Percentiles rank a stretch among this genome's conserved stretches.
These are phyloP conservation scores for Leptobrachium ailaonicum DNA, from an alignment of 2,113 vertebrate genomes.

Conservation along the genomic window DNA sequence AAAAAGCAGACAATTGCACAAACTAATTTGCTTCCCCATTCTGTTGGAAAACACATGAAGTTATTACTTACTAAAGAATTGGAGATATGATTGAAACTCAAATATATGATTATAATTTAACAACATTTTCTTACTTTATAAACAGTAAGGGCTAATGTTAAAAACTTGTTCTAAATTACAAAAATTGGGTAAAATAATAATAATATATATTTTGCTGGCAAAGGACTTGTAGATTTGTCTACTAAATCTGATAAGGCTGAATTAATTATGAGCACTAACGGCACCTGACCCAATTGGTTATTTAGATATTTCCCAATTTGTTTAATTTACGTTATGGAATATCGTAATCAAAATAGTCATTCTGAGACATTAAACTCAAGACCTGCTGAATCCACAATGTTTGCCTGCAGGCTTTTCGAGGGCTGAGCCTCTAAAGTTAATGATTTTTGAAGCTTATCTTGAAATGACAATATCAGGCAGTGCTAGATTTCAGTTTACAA, in stretches of 20 bases:
- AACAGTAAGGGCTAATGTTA: too few species aligned
- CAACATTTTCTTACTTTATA: too few species aligned
- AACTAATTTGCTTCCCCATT: too few species aligned
- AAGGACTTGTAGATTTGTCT: too few species aligned
- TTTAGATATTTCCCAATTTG: conserved; percentile 20
- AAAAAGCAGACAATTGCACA: too few species aligned
- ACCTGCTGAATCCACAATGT: conserved; percentile 5
- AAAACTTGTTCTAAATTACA: too few species aligned
- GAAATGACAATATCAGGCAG: conserved; percentile 28
- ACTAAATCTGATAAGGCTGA: not conserved
- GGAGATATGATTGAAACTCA: too few species aligned
- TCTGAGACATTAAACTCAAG: conserved; percentile 14
- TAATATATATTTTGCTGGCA: too few species aligned
- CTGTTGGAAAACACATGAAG: too few species aligned
- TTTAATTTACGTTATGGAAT: conserved; percentile 1
- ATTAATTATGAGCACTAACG: conserved; percentile 18
- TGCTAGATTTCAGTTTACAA: not conserved
- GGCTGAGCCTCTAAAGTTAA: conserved; percentile 14
- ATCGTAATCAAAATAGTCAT: conserved; percentile 28
- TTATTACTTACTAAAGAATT: too few species aligned
- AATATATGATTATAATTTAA: too few species aligned
- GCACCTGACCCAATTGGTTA: not conserved
- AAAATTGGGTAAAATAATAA: too few species aligned
- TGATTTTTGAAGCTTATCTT: conserved; percentile 8
- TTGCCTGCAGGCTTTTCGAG: conserved; percentile 11